Conservation (phyloP, 1,140 invertebrate genomes). For the Lordiphosa collinella region DNA sequence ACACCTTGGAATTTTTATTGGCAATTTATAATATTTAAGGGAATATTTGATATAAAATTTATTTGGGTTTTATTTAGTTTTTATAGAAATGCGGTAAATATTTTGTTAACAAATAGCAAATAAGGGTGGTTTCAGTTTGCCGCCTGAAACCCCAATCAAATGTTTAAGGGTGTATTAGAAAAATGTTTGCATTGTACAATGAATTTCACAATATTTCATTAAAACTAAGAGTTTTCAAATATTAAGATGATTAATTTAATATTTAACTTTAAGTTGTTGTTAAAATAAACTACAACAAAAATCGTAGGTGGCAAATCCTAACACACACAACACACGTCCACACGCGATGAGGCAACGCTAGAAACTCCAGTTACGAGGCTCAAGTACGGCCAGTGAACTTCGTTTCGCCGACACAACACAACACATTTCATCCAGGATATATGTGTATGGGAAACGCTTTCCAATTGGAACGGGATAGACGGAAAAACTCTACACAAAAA, state of each 20-base stretch:
- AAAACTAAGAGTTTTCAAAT: too few species aligned
- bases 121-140: constrained; percentile 39
- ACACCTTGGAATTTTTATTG: constrained; percentile 28
- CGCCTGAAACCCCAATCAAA: constrained; percentile 36
- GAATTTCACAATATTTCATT: neutral
- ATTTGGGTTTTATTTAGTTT: neutral
- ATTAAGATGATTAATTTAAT: too few species aligned
- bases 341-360: constrained; percentile 49
- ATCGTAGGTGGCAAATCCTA: neutral
- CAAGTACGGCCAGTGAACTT: constrained; percentile 58
- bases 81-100: neutral
- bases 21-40: constrained; percentile 1
- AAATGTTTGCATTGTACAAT: constrained; percentile 8
- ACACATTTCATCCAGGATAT: constrained; percentile 35
- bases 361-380: constrained; percentile 43
- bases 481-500: constrained; percentile 35
- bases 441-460: constrained; percentile 34
- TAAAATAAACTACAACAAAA: neutral
- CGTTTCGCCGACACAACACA: constrained; percentile 22
- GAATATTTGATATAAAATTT: constrained; percentile 13
- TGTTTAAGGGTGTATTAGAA: constrained; percentile 42
- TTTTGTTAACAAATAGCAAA: constrained; percentile 9
- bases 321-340: constrained; percentile 36
- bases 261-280: neutral
- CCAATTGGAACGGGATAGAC: constrained; percentile 67